Evolutionary conservation across 2,888 invertebrate genomes (phyloP).

Genomic region (Orchesellides sinensis): DNA sequence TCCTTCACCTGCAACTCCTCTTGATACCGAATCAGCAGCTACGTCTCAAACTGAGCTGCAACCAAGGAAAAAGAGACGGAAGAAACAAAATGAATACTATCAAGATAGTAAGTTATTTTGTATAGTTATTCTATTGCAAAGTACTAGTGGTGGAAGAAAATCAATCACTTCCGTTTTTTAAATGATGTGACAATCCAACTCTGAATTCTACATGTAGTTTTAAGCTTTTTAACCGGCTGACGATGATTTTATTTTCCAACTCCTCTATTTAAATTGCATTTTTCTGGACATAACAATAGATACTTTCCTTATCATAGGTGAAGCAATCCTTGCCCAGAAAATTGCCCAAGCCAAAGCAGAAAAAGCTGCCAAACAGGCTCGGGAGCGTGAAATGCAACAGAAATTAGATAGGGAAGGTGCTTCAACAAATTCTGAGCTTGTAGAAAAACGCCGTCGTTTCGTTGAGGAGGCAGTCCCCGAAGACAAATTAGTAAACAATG

Average conservation of each 20-base stretch:
- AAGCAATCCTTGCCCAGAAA: conserved; percentile 50
- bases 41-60: conserved; percentile 10
- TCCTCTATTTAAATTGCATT: too few species aligned
- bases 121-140: too few species aligned
- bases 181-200: conserved; percentile 44
- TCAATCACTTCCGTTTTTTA: too few species aligned
- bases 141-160: too few species aligned
- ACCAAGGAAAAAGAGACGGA: conserved; percentile 56
- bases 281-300: too few species aligned
- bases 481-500: conserved; percentile 56
- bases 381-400: conserved; percentile 37
- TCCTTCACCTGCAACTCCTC: conserved; percentile 47
- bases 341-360: conserved; percentile 63
- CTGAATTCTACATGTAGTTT: conserved; percentile 23
- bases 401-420: conserved; percentile 7
- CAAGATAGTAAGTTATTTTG: conserved; percentile 66
- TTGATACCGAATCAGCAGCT: conserved; percentile 15
- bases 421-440: not conserved
- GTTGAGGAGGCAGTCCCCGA: conserved; percentile 1
- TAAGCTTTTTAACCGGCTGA: conserved; percentile 15
- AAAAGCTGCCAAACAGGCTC: conserved; percentile 48
- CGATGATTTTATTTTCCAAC: not conserved
- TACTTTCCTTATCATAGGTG: conserved; percentile 20
- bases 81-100: conserved; percentile 54
- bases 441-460: conserved; percentile 2